phyloP scores from a whole-genome alignment of 2,888 invertebrate species.

The Acronicta leporina region DNA sequence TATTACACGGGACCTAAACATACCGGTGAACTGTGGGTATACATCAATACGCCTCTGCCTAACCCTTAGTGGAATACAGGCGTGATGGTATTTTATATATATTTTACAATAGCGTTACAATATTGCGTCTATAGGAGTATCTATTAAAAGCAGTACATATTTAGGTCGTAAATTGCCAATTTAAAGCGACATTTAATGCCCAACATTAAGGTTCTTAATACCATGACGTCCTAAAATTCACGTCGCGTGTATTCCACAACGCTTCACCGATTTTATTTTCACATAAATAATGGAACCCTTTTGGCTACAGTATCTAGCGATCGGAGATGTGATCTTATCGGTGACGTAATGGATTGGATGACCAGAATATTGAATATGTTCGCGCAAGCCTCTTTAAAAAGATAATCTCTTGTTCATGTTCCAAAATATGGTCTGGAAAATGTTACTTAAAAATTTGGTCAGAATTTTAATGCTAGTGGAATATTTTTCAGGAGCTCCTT shows the following conservation, averaged over 20 bases:
- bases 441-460: slow-evolving; percentile 1
- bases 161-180: slow-evolving; percentile 22
- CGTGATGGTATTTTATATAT: no score
- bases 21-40: no score
- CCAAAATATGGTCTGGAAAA: not conserved
- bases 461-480: not conserved
- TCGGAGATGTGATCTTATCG: slow-evolving; percentile 56
- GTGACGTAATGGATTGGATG: slow-evolving; percentile 58
- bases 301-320: slow-evolving; percentile 43
- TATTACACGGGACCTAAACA: no score
- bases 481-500: not conserved
- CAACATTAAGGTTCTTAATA: slow-evolving; percentile 49
- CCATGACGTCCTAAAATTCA: slow-evolving; percentile 50
- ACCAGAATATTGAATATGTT: slow-evolving; percentile 58
- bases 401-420: slow-evolving; percentile 43
- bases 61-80: no score
- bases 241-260: slow-evolving; percentile 48
- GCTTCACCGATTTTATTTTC: slow-evolving; percentile 51
- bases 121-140: slow-evolving; percentile 11
- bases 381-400: slow-evolving; percentile 40
- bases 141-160: slow-evolving; percentile 33
- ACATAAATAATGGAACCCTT: slow-evolving; percentile 55
- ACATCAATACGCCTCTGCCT: no score
- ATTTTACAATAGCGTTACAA: slow-evolving; percentile 4
- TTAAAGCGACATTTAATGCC: slow-evolving; percentile 49